Evolutionary conservation across 1,140 invertebrate species (phyloP).

Genomic region (Theocolax elegans): DNA sequence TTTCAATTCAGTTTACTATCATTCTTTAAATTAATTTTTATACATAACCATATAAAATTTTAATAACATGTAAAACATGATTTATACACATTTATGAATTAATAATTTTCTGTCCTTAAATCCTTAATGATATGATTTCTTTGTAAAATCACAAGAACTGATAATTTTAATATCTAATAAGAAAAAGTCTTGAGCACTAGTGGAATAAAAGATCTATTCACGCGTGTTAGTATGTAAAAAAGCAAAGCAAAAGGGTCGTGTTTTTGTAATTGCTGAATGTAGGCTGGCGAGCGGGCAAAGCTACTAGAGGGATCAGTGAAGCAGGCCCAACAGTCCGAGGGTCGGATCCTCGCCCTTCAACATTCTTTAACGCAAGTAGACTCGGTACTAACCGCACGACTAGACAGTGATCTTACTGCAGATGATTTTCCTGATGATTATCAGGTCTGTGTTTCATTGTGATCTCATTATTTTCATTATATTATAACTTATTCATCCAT

Average conservation of each 20-base stretch:
- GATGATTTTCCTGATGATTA: constrained; percentile 84
- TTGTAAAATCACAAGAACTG: too few relatives aligned
- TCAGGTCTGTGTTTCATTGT: constrained; percentile 70
- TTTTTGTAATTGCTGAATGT: constrained; percentile 45
- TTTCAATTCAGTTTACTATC: too few relatives aligned
- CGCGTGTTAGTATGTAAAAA: not conserved
- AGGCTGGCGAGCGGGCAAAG: constrained; percentile 79
- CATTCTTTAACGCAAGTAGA: constrained; percentile 81
- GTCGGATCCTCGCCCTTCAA: constrained; percentile 79
- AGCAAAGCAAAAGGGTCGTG: constrained; percentile 40
- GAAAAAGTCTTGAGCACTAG: too few relatives aligned
- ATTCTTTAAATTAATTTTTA: too few relatives aligned
- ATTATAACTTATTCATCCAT: too few relatives aligned
- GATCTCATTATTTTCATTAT: not conserved
- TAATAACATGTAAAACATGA: too few relatives aligned
- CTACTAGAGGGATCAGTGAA: constrained; percentile 80
- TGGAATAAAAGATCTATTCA: too few relatives aligned
- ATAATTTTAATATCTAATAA: too few relatives aligned
- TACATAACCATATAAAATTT: too few relatives aligned
- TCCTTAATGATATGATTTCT: too few relatives aligned
- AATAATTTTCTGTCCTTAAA: too few relatives aligned
- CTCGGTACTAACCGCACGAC: constrained; percentile 76
- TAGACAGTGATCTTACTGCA: constrained; percentile 83
- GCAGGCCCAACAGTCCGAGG: constrained; percentile 83
- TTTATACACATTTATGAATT: too few relatives aligned